A percentile compares a stretch with the other conserved stretches of the same genome.
These are phyloP conservation scores for Stictocephala bisonia DNA, from an alignment of 2,888 invertebrate species.

Conservation along the genomic window DNA sequence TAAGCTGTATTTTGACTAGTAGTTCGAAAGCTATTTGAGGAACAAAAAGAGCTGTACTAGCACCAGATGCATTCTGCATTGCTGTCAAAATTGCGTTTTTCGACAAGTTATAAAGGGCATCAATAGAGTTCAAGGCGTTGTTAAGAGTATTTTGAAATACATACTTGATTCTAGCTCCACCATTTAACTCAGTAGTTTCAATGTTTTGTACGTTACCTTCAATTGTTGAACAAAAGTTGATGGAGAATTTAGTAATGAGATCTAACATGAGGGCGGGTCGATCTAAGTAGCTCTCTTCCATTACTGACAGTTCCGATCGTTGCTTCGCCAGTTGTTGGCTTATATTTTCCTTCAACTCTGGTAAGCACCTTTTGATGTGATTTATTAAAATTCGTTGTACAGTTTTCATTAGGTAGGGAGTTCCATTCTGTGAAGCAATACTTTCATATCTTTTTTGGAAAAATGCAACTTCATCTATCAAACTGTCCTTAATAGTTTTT, in stretches of 20 bases:
- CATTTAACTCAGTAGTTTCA: conserved; percentile 68
- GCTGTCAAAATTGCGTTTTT: conserved; percentile 73
- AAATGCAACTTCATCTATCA: conserved; percentile 71
- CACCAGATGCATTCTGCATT: conserved; percentile 72
- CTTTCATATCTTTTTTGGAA: conserved; percentile 72
- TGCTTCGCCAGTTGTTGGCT: conserved; percentile 72
- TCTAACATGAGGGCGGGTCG: conserved; percentile 71
- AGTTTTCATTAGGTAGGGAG: conserved; percentile 70
- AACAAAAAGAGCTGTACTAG: conserved; percentile 64
- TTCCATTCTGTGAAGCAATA: conserved; percentile 71
- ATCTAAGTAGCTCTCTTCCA: conserved; percentile 71
- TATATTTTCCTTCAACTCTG: conserved; percentile 70
- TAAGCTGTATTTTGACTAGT: conserved; percentile 73
- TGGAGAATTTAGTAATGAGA: conserved; percentile 73
- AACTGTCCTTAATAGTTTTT: conserved; percentile 65
- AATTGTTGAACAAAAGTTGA: conserved; percentile 72
- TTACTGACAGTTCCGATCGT: conserved; percentile 69
- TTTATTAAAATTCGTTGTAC: conserved; percentile 72
- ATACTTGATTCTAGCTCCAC: conserved; percentile 73
- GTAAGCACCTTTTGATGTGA: conserved; percentile 73
- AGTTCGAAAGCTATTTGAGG: conserved; percentile 72
- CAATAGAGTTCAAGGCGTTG: conserved; percentile 68
- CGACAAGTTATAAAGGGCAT: conserved; percentile 70
- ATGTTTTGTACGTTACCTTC: conserved; percentile 73
- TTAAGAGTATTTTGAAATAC: conserved; percentile 76